Conservation (phyloP, 2,113 vertebrate species). For the Urocolius indicus region DNA sequence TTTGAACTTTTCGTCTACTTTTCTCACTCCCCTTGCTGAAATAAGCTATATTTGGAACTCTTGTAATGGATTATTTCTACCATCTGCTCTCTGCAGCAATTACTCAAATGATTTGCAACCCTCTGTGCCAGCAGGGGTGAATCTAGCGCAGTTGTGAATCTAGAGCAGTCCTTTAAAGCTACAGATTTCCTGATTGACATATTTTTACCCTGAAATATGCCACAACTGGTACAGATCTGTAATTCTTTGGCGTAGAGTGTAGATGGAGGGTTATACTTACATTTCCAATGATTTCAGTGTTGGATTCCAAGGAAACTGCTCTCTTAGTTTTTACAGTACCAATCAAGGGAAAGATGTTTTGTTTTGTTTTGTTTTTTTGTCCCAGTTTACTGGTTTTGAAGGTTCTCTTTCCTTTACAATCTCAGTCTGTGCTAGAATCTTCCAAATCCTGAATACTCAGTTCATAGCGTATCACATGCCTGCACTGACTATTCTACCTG, state of each 20-base stretch:
- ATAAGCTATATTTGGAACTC: background rate
- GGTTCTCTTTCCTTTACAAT: background rate
- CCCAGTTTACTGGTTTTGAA: background rate
- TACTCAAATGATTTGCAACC: constrained; percentile 38
- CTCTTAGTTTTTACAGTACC: background rate
- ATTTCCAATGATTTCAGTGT: background rate
- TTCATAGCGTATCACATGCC: background rate
- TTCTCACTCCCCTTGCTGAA: background rate
- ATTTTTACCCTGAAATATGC: background rate
- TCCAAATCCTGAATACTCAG: background rate
- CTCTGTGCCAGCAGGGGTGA: background rate
- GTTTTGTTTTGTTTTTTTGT: background rate
- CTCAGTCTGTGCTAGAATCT: background rate
- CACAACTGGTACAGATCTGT: background rate
- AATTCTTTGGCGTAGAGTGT: background rate
- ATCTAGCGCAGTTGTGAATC: background rate
- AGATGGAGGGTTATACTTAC: background rate
- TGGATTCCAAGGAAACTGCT: background rate
- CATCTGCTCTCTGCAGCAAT: constrained; percentile 32
- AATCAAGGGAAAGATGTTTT: background rate
- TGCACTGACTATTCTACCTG: background rate
- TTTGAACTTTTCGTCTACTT: background rate
- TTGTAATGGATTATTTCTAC: constrained; percentile 7
- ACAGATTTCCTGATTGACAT: background rate
- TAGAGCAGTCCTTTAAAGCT: background rate